A percentile compares a stretch with the other conserved stretches of the same genome.
These are phyloP conservation scores for Anodontia alba DNA, from an alignment of 2,888 invertebrate genomes.

Conservation along the genomic window DNA sequence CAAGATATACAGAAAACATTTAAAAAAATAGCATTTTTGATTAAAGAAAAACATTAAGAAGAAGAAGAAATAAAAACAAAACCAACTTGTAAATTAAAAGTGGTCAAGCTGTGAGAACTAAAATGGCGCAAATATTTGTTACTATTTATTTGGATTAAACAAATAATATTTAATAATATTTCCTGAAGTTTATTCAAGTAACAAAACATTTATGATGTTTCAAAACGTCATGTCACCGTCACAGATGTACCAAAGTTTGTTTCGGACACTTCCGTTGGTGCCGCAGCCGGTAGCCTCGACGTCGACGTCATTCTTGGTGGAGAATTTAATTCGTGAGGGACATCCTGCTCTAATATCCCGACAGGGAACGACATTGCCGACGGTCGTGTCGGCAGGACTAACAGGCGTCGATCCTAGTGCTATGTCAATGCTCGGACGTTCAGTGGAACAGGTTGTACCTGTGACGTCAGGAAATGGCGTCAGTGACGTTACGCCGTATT, in stretches of 20 bases:
- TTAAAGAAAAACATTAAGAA: too few relatives aligned
- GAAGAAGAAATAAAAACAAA: too few relatives aligned
- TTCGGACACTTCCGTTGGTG: constrained; percentile 71
- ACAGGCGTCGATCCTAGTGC: constrained; percentile 47
- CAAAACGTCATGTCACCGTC: constrained; percentile 80
- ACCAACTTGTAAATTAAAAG: too few relatives aligned
- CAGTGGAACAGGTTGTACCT: constrained; percentile 44
- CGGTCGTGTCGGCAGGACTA: constrained; percentile 37
- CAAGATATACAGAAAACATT: too few relatives aligned
- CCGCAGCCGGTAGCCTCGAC: constrained; percentile 67
- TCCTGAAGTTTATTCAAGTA: too few relatives aligned
- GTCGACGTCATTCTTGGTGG: constrained; percentile 79
- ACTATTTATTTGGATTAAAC: too few relatives aligned
- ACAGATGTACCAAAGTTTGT: constrained; percentile 80
- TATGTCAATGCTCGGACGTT: constrained; percentile 43
- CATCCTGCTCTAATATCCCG: constrained; percentile 65
- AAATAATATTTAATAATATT: too few relatives aligned
- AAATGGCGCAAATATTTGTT: too few relatives aligned
- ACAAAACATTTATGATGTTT: constrained; percentile 66
- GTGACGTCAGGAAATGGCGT: constrained; percentile 50
- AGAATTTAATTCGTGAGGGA: constrained; percentile 79
- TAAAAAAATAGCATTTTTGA: too few relatives aligned
- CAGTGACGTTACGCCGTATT: constrained; percentile 72
- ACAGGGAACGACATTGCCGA: constrained; percentile 51
- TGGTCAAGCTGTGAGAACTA: too few relatives aligned